These are phyloP conservation scores for Liparis tanakae DNA, from an alignment of 2,797 vertebrate species.

Conservation along the genomic window DNA sequence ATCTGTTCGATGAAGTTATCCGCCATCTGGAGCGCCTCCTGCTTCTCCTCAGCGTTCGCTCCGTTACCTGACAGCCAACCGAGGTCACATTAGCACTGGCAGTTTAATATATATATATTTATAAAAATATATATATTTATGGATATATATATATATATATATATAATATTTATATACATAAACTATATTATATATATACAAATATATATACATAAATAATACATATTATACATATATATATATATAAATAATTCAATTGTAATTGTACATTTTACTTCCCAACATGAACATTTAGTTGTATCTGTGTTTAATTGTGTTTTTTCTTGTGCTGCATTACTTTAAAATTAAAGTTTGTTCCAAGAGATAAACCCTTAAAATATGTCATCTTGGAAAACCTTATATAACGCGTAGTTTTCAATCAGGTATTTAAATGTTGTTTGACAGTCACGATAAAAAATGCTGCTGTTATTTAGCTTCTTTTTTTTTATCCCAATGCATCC, in stretches of 20 bases:
- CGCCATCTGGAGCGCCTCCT: constrained; percentile 90
- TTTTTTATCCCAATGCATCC: no score
- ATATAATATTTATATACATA: not conserved
- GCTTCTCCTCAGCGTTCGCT: constrained; percentile 92
- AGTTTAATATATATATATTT: not conserved
- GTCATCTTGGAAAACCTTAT: not conserved
- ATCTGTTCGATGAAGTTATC: constrained; percentile 95
- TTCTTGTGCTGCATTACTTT: not conserved
- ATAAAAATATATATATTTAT: not conserved
- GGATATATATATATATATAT: not conserved
- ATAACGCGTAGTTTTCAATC: not conserved
- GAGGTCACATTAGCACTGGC: not conserved
- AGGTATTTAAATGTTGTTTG: not conserved
- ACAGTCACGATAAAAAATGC: no score
- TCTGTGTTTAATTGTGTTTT: not conserved
- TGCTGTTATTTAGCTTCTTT: no score
- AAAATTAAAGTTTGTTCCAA: not conserved
- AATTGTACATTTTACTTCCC: no score
- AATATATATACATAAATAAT: no score
- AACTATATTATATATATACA: no score
- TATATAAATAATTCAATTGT: no score
- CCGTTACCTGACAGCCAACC: constrained; percentile 83
- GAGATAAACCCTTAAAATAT: not conserved
- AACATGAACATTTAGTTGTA: no score
- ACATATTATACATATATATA: no score